A percentile compares a stretch with the other conserved stretches of the same genome.
Conservation (phyloP, 2,797 vertebrate genomes). For the Macropodus opercularis region DNA sequence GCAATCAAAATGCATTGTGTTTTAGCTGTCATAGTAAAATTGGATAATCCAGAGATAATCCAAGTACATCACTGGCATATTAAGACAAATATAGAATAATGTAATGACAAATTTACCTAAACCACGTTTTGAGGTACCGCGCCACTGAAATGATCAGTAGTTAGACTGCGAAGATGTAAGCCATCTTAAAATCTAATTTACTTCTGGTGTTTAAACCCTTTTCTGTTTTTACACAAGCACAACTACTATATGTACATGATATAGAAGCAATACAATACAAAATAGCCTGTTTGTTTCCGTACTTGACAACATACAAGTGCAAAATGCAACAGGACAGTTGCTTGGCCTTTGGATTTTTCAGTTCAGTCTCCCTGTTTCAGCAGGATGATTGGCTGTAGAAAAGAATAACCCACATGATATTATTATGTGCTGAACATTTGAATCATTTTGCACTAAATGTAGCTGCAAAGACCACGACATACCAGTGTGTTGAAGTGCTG, state of each 20-base stretch:
- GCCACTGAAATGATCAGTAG: too few species aligned
- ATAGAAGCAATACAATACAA: too few species aligned
- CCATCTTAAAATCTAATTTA: too few species aligned
- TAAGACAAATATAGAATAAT: background rate
- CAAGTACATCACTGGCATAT: background rate
- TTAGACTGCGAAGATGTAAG: too few species aligned
- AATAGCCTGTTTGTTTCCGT: too few species aligned
- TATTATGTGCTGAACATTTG: background rate
- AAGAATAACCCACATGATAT: background rate
- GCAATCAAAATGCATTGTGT: too few species aligned
- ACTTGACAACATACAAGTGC: too few species aligned
- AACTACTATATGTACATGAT: too few species aligned
- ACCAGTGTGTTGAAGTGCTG: conserved; percentile 81
- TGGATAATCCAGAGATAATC: background rate
- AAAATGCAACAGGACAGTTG: background rate
- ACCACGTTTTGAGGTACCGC: too few species aligned
- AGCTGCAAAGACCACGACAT: conserved; percentile 7
- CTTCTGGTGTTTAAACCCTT: too few species aligned
- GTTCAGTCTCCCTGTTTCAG: conserved; percentile 69
- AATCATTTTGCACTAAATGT: background rate
- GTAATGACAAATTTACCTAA: background rate
- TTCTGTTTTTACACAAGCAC: too few species aligned
- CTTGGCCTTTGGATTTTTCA: background rate
- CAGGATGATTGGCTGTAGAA: conserved; percentile 73
- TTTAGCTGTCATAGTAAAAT: background rate